Evolutionary conservation across 2,113 vertebrate species (phyloP).

Genomic region (Petroica traversi): DNA sequence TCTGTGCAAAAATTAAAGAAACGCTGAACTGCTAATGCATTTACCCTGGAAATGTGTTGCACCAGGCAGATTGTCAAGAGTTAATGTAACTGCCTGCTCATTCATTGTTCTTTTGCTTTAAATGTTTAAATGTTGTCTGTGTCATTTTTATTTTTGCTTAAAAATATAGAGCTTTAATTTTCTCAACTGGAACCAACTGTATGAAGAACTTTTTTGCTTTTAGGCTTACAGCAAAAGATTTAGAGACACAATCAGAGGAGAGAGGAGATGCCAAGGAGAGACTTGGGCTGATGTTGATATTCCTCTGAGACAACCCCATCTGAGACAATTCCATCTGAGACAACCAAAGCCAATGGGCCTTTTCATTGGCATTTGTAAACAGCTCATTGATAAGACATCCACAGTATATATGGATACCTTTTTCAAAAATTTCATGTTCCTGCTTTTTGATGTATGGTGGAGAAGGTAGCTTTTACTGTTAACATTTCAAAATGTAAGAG

Average conservation of each 20-base stretch:
- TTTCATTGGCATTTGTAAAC: not conserved
- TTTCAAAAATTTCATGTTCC: not conserved
- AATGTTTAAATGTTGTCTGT: not conserved
- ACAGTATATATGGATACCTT: not conserved
- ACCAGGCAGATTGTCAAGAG: not conserved
- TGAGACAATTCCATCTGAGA: not conserved
- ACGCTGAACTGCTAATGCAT: not conserved
- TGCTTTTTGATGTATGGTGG: not conserved
- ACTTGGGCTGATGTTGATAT: not conserved
- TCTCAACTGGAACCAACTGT: not conserved
- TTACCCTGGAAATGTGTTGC: not conserved
- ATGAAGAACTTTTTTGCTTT: not conserved
- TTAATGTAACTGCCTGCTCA: not conserved
- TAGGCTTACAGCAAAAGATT: not conserved
- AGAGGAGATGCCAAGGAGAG: not conserved
- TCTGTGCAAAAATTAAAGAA: slow-evolving; percentile 46
- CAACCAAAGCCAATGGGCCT: fast-evolving
- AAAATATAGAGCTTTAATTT: slow-evolving; percentile 29
- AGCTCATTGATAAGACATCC: not conserved
- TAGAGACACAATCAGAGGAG: not conserved
- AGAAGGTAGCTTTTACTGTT: not conserved
- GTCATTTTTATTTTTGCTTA: slow-evolving; percentile 10
- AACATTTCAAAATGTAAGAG: not conserved
- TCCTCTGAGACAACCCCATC: not conserved
- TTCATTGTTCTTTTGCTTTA: not conserved